A percentile compares a stretch with the other conserved stretches of the same genome.
Conservation (phyloP, 2,113 vertebrate genomes). For the Gorsachius goisagi region DNA sequence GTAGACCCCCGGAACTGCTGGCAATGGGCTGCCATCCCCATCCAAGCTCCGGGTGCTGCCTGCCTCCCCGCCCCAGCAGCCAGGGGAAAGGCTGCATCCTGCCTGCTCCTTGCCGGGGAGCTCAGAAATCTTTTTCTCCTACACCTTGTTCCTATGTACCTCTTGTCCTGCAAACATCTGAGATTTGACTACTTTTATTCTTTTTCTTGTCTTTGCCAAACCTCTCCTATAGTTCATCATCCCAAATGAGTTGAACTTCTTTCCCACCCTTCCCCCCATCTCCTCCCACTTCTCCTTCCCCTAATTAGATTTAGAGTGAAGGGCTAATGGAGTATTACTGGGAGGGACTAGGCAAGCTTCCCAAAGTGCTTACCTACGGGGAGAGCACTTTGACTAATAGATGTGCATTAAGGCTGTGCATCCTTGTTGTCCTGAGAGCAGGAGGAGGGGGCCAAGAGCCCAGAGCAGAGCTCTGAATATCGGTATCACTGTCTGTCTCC, state of each 20-base stretch:
- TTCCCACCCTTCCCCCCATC: neutral
- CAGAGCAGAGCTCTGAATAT: neutral
- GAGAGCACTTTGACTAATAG: slow-evolving; percentile 30
- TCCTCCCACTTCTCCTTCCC: neutral
- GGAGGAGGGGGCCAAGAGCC: neutral
- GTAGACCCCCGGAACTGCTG: neutral
- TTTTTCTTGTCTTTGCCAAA: neutral
- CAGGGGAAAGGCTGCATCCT: neutral
- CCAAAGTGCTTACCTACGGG: slow-evolving; percentile 16
- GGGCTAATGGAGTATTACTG: slow-evolving; percentile 42
- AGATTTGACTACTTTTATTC: neutral
- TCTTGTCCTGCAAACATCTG: neutral
- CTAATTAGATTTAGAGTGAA: slow-evolving; percentile 36
- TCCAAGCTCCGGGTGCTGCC: neutral
- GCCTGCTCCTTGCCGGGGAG: neutral
- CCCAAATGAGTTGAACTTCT: slow-evolving; percentile 12
- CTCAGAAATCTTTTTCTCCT: neutral
- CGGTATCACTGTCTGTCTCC: rapidly evolving
- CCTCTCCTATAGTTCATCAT: neutral
- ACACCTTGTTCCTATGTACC: neutral
- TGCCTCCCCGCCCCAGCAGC: neutral
- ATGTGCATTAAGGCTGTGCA: neutral
- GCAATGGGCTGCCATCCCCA: neutral
- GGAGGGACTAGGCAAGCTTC: slow-evolving; percentile 1
- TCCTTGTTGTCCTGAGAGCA: neutral